phyloP scores from a whole-genome alignment of 2,797 vertebrate genomes.

The Eremophila alpestris region DNA sequence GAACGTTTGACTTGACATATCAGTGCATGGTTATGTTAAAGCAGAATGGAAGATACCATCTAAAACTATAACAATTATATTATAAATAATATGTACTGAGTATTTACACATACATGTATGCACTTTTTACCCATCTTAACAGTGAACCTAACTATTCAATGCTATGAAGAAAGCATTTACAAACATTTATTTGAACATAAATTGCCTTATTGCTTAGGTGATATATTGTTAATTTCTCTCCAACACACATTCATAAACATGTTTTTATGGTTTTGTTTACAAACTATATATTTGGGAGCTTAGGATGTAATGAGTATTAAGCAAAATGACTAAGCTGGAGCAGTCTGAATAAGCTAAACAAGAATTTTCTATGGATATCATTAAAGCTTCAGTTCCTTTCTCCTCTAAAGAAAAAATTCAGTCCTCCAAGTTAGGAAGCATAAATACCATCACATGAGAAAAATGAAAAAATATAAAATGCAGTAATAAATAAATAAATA shows the following conservation, averaged over 20 bases:
- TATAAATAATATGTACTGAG: neutral
- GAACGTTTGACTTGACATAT: conserved; percentile 14
- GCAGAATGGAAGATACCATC: neutral
- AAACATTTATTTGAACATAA: conserved; percentile 9
- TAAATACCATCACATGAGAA: neutral
- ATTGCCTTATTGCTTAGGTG: neutral
- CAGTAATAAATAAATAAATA: neutral
- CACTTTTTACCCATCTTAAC: neutral
- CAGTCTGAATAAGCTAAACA: neutral
- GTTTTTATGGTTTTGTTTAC: conserved; percentile 32
- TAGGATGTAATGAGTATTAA: neutral
- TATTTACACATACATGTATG: neutral
- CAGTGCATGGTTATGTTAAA: neutral
- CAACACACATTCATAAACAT: neutral
- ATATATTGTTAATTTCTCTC: conserved; percentile 8
- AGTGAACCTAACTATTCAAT: neutral
- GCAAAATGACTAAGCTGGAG: neutral
- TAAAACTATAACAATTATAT: neutral
- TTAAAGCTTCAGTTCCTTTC: neutral
- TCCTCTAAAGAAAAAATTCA: neutral
- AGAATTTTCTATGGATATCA: neutral
- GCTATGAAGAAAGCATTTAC: neutral
- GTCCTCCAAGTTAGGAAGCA: neutral
- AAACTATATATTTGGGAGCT: neutral
- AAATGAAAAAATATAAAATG: neutral